Evolutionary conservation across 2,888 invertebrate genomes (phyloP), one percentile per base, ranked within the genome.

Genomic region (Melanchra persicariae): DNA sequence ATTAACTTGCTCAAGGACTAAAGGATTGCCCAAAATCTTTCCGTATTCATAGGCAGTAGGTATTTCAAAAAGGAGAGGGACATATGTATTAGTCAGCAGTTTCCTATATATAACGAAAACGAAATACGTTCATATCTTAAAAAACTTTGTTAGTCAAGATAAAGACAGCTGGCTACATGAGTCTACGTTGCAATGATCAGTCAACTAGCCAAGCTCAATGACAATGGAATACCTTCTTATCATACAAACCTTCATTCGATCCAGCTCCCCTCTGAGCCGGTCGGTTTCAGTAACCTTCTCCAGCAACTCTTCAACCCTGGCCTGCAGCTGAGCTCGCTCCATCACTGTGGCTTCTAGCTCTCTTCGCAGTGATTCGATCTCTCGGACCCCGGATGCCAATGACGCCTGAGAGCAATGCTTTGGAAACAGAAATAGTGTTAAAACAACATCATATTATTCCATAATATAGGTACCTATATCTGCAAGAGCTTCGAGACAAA

Each of bases 241-340:
- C 10, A 51, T 26, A 76, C 79, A 51, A 87, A 98, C 97, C 97
- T 98, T 98, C 85, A 98, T 92, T 84, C 97, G 96, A 52, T 97
- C 96, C 83, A 98, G 96, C 92, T 98, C 98, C 70, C 96, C 96
- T 84, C 97, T 96, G 69, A 98, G 94, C 82, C 96, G 95, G 78
- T 97, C 97, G 72, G 98, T 96, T 89, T 98, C 98, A 64, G 96
- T 96, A 75, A 97, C 97, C 85, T 97, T 96, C 86, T 97, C 97
- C 87, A 97, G 91, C 85, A 98, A 90, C 88, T 97, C 97, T 55
- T 95, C 94, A 37, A 97, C 95, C 84, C 95, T 95, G 76, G 97
- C 91, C 89, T 97, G 97, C 86, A 97, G 93, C 86, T 96, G 96
- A 57, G 96, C 95, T 83, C 97, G 97, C 91, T 97, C 97, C 93